phyloP scores from a whole-genome alignment of 1,140 invertebrate species.

The Ceratitis capitata region DNA sequence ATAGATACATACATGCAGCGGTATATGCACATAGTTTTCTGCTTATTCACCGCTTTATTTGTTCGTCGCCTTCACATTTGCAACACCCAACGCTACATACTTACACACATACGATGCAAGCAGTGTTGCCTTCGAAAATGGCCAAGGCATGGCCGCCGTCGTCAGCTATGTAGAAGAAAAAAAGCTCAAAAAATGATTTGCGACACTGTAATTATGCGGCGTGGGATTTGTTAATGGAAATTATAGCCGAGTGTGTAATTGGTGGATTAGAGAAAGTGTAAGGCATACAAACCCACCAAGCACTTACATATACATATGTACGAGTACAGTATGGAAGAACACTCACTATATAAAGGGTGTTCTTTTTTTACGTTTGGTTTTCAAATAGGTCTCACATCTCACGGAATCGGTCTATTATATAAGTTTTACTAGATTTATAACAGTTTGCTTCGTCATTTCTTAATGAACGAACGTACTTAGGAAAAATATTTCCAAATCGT shows the following conservation, averaged over 20 bases:
- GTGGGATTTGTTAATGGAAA: conserved; percentile 37
- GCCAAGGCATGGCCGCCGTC: neutral
- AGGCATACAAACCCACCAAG: neutral
- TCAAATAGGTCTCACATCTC: no score
- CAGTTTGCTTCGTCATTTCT: no score
- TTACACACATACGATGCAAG: neutral
- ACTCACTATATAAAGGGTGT: no score
- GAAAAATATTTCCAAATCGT: no score
- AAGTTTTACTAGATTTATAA: no score
- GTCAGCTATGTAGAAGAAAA: neutral
- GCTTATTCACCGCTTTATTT: neutral
- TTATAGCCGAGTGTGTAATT: conserved; percentile 26
- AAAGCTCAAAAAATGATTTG: conserved; percentile 14
- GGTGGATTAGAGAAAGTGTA: conserved; percentile 10
- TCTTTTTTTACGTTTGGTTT: no score
- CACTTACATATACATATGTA: no score
- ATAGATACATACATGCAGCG: neutral
- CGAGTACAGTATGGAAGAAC: no score
- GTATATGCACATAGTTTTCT: neutral
- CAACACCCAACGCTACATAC: neutral
- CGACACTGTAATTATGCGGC: conserved; percentile 23
- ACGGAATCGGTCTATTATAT: no score
- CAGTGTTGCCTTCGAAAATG: neutral
- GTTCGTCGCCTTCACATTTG: neutral
- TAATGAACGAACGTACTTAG: no score